Conservation (phyloP, 2,797 vertebrate species). For the Trichosurus vulpecula region DNA sequence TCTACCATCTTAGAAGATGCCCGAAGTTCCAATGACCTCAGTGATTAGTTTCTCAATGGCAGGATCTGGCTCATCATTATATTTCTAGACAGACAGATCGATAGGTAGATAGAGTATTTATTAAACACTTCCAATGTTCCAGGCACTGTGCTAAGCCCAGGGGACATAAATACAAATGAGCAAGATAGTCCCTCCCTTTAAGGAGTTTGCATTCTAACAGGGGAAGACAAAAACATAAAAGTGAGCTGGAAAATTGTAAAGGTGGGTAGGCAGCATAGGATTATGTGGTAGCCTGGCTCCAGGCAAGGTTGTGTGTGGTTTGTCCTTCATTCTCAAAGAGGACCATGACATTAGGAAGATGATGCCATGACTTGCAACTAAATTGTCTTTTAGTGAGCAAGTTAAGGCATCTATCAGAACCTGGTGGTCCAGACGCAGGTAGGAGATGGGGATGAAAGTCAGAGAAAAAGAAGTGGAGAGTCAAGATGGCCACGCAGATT, state of each 20-base stretch:
- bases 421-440: not conserved
- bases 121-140: not conserved
- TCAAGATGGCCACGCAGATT: not conserved
- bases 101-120: not conserved
- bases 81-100: conserved; percentile 47
- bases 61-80: conserved; percentile 49
- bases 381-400: too few relatives aligned
- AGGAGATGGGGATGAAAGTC: not conserved
- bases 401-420: not conserved
- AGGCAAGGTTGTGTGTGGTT: not conserved
- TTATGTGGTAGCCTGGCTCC: not conserved
- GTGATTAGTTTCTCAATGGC: conserved; percentile 43
- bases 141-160: not conserved
- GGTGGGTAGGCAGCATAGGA: not conserved
- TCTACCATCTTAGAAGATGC: conserved; percentile 45
- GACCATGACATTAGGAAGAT: too few relatives aligned
- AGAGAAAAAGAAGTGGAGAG: not conserved
- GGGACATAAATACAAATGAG: not conserved
- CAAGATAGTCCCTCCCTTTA: not conserved
- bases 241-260: not conserved
- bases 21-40: not conserved
- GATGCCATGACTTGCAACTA: too few relatives aligned
- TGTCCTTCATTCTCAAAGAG: too few relatives aligned
- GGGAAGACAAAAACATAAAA: not conserved
- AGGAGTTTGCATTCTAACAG: not conserved